phyloP scores from a whole-genome alignment of 2,888 invertebrate species.

The Bombylius discolor region DNA sequence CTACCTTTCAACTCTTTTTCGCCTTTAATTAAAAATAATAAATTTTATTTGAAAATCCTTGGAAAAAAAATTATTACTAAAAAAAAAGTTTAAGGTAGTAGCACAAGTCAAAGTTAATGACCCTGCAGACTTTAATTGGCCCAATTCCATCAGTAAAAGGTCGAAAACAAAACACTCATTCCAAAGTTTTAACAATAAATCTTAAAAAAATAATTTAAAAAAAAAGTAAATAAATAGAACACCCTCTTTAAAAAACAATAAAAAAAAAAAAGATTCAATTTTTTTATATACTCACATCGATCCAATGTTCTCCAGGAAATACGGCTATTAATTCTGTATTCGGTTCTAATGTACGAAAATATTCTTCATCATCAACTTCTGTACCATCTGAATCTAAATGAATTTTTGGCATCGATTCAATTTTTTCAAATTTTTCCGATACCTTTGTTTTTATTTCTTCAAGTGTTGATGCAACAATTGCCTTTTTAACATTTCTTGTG shows the following conservation, averaged over 20 bases:
- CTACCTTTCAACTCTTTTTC: too few relatives aligned
- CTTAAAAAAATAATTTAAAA: neutral
- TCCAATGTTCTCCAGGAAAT: slow-evolving; percentile 64
- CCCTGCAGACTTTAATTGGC: too few relatives aligned
- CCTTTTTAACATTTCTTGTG: slow-evolving; percentile 66
- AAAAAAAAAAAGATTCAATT: too few relatives aligned
- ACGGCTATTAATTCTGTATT: slow-evolving; percentile 78
- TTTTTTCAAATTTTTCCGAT: slow-evolving; percentile 56
- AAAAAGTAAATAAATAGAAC: neutral
- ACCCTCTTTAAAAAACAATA: too few relatives aligned
- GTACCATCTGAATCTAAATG: slow-evolving; percentile 88
- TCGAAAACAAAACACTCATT: too few relatives aligned
- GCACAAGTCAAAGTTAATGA: too few relatives aligned
- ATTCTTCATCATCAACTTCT: slow-evolving; percentile 91
- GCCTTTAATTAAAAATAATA: too few relatives aligned
- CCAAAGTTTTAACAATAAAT: neutral
- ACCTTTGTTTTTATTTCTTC: slow-evolving; percentile 66
- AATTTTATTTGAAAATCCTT: too few relatives aligned
- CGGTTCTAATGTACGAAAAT: slow-evolving; percentile 79
- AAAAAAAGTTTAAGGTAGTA: too few relatives aligned
- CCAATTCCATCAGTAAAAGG: too few relatives aligned
- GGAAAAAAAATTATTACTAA: too few relatives aligned
- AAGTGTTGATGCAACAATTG: slow-evolving; percentile 65
- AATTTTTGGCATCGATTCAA: slow-evolving; percentile 53
- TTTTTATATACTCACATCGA: slow-evolving; percentile 29